Conservation (phyloP, 2,797 vertebrate species). For the Falco novaeseelandiae region DNA sequence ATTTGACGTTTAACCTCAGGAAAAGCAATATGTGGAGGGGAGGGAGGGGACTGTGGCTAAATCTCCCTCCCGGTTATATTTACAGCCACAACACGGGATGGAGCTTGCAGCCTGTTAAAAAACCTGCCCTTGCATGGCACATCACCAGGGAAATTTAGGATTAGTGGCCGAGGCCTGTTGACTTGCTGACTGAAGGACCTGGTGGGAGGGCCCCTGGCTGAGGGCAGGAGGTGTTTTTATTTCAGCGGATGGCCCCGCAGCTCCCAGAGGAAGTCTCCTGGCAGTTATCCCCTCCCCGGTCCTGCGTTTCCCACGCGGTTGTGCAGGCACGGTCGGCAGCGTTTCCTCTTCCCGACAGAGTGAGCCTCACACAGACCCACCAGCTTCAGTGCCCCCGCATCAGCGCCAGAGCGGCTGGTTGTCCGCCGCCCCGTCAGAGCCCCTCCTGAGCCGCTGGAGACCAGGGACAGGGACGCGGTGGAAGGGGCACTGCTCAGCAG, state of each 20-base stretch:
- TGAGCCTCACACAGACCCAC: background rate
- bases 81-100: background rate
- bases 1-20: slow-evolving; percentile 50
- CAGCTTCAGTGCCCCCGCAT: background rate
- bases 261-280: background rate
- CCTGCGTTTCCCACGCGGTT: background rate
- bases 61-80: background rate
- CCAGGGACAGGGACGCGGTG: rapidly evolving
- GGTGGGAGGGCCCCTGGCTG: background rate
- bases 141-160: background rate
- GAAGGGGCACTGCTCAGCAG: background rate
- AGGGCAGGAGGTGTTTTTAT: background rate
- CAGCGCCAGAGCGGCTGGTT: background rate
- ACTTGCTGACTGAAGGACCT: background rate
- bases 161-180: background rate
- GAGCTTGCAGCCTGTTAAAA: background rate
- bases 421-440: rapidly evolving
- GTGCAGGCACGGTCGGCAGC: rapidly evolving
- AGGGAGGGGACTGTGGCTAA: background rate
- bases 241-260: background rate
- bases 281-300: background rate
- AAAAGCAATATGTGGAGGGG: background rate
- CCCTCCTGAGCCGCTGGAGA: background rate
- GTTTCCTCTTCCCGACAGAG: background rate
- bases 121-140: background rate